phyloP scores from a whole-genome alignment of 2,888 invertebrate genomes.

The Aethes cnicana region DNA sequence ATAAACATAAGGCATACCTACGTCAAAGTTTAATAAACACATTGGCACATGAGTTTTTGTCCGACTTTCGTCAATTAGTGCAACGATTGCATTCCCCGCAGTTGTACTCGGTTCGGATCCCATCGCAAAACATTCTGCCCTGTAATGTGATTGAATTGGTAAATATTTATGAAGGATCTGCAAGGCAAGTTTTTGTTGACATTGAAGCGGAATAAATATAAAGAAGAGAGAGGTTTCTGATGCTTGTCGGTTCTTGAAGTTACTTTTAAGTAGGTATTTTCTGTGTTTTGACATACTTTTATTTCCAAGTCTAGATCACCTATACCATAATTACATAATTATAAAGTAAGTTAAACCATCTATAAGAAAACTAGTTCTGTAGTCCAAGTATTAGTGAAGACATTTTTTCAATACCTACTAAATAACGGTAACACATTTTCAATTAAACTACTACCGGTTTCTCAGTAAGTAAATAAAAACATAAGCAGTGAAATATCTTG shows the following conservation, averaged over 20 bases:
- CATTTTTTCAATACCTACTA: background rate
- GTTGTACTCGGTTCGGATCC: conserved; percentile 48
- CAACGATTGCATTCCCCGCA: conserved; percentile 52
- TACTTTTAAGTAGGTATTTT: no score
- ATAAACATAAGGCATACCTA: conserved; percentile 5
- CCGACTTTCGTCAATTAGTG: conserved; percentile 51
- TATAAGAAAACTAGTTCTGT: background rate
- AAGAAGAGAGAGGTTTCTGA: background rate
- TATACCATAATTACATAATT: no score
- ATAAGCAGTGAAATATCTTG: conserved; percentile 29
- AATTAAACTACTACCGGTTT: conserved; percentile 23
- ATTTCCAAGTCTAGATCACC: no score
- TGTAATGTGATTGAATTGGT: conserved; percentile 61
- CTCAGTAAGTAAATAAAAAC: conserved; percentile 5
- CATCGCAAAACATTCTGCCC: conserved; percentile 50
- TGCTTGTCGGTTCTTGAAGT: no score
- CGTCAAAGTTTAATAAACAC: conserved; percentile 35
- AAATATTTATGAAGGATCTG: conserved; percentile 53
- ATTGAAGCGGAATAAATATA: background rate
- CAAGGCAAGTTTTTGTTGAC: conserved; percentile 22
- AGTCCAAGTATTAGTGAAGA: no score
- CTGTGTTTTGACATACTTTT: no score
- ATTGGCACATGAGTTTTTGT: conserved; percentile 37
- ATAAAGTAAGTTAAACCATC: no score
- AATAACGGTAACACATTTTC: conserved; percentile 6